A percentile compares a stretch with the other conserved stretches of the same genome.
Conservation (phyloP, 2,113 vertebrate species). For the Phoenicopterus ruber region DNA sequence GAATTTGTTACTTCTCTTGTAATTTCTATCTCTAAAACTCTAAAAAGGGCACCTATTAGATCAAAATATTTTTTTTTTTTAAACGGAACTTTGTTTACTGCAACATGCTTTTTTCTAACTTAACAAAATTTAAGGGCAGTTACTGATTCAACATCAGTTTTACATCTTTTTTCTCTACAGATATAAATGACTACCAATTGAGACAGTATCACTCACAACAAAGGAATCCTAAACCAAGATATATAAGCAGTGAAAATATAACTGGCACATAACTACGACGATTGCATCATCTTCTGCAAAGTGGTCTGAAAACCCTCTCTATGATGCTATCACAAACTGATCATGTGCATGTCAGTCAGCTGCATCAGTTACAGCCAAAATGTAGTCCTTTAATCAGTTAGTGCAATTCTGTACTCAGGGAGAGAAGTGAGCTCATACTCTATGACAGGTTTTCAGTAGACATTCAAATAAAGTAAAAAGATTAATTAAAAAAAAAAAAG, state of each 20-base stretch:
- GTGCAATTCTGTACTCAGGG: not conserved
- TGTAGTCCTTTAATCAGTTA: not conserved
- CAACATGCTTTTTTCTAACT: not conserved
- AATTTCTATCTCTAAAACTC: not conserved
- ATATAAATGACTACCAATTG: not conserved
- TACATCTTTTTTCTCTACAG: not conserved
- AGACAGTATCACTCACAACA: not conserved
- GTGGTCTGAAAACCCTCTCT: not conserved
- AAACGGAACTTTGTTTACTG: not conserved
- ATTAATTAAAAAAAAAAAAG: not conserved
- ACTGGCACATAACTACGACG: not conserved
- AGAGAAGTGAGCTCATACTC: not conserved
- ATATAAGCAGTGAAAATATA: not conserved
- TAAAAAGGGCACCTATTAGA: not conserved
- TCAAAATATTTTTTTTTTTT: not conserved
- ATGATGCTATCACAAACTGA: not conserved
- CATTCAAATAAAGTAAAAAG: not conserved
- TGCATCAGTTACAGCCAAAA: not conserved
- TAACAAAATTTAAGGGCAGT: not conserved
- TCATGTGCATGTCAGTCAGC: not conserved
- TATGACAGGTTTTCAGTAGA: not conserved
- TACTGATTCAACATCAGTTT: not conserved
- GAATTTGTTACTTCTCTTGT: not conserved
- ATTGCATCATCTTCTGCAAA: not conserved
- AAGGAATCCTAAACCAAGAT: not conserved